These are phyloP conservation scores for Papilio dardanus DNA, from an alignment of 1,140 invertebrate species.

Conservation along the genomic window DNA sequence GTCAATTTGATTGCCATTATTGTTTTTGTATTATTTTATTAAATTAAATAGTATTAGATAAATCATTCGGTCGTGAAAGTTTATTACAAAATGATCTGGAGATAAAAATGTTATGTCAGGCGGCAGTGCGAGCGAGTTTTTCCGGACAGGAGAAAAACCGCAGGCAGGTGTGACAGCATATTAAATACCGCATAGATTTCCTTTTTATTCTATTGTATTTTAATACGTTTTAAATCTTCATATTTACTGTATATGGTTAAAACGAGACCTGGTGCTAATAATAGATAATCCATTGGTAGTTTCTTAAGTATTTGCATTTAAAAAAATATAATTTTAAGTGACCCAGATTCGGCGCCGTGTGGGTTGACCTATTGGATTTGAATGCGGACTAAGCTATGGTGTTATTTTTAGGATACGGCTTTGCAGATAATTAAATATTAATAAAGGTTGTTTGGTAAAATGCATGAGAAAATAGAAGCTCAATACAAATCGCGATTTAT, in stretches of 20 bases:
- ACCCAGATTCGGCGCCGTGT: slow-evolving; percentile 76
- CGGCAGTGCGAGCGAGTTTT: slow-evolving; percentile 56
- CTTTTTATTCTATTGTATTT: slow-evolving; percentile 29
- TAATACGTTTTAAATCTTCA: neutral
- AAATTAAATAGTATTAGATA: slow-evolving; percentile 66
- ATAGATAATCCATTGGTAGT: slow-evolving; percentile 36
- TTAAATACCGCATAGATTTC: slow-evolving; percentile 69
- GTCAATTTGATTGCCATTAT: slow-evolving; percentile 60
- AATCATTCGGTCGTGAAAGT: slow-evolving; percentile 46
- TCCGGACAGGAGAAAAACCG: slow-evolving; percentile 63
- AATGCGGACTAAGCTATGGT: slow-evolving; percentile 75
- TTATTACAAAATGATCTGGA: slow-evolving; percentile 58
- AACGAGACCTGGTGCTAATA: neutral
- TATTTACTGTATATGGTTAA: neutral
- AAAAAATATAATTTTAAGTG: slow-evolving; percentile 73
- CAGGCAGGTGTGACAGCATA: slow-evolving; percentile 64
- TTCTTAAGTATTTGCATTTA: slow-evolving; percentile 44
- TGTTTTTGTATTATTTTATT: slow-evolving; percentile 68
- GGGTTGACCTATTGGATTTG: slow-evolving; percentile 77
- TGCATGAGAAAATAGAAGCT: slow-evolving; percentile 58
- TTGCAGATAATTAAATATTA: slow-evolving; percentile 82
- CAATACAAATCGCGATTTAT: slow-evolving; percentile 52
- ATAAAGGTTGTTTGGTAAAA: slow-evolving; percentile 70
- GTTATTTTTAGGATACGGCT: slow-evolving; percentile 81
- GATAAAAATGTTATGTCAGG: slow-evolving; percentile 60